These are phyloP conservation scores for Carpatolechia fugitivella DNA, from an alignment of 2,888 invertebrate species.

Conservation along the genomic window DNA sequence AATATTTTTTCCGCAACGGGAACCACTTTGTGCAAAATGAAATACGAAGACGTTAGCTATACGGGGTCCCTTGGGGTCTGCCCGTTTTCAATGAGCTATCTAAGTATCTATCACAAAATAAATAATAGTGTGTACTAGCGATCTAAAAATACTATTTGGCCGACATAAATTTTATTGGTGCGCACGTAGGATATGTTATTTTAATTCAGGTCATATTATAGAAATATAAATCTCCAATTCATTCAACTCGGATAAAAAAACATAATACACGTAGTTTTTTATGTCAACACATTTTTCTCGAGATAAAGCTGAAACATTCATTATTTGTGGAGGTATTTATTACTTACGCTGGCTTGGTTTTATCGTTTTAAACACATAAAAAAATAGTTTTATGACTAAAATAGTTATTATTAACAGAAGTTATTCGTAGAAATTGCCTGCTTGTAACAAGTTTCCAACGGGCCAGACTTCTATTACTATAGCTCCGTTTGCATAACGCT, in stretches of 20 bases:
- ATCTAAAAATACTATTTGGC: no score
- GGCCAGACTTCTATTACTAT: conserved; percentile 23
- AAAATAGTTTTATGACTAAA: no score
- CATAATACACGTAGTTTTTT: conserved; percentile 12
- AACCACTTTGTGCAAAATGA: conserved; percentile 61
- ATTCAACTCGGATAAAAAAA: conserved; percentile 9
- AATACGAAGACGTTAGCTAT: conserved; percentile 42
- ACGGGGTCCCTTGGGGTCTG: no score
- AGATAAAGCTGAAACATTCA: conserved; percentile 3
- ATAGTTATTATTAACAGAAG: no score
- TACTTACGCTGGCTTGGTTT: conserved; percentile 43
- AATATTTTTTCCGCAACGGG: conserved; percentile 57
- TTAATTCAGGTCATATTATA: no score
- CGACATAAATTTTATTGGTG: no score
- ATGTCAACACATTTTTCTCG: conserved; percentile 4
- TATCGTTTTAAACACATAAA: conserved; percentile 38
- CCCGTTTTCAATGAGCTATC: no score
- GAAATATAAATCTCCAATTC: conserved; percentile 8
- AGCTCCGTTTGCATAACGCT: conserved; percentile 37
- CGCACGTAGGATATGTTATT: no score
- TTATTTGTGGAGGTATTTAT: conserved; percentile 2
- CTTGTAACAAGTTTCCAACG: conserved; percentile 33
- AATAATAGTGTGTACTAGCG: no score
- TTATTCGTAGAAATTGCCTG: no score
- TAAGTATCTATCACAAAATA: no score